Evolutionary conservation across 35 echinoderm and acorn worm genomes (phyloP).

Genomic region (Diadema setosum): DNA sequence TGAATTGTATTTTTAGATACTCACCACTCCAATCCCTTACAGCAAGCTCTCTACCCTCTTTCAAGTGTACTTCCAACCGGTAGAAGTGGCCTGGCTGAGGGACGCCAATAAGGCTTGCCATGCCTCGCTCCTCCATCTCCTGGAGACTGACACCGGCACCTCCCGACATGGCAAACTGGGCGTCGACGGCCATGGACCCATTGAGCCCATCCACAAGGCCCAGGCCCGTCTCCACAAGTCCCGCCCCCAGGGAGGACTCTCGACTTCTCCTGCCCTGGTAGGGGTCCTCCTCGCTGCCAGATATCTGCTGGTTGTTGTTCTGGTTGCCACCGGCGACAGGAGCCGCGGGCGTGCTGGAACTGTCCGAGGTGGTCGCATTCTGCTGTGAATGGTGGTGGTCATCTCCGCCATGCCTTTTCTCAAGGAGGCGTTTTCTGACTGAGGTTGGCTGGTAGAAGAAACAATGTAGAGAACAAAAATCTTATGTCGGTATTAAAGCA

Average conservation of each 20-base stretch:
- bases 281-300: not conserved
- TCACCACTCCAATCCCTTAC: conserved; percentile 94
- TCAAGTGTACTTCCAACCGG: conserved; percentile 79
- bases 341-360: not conserved
- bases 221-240: not conserved
- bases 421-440: conserved; percentile 53
- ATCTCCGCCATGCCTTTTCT: conserved; percentile 30
- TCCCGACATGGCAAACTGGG: not conserved
- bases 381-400: not conserved
- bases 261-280: not conserved
- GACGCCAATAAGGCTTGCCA: not conserved
- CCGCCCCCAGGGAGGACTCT: not conserved
- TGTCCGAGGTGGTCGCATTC: conserved; percentile 14
- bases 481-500: too few species aligned
- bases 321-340: too few species aligned
- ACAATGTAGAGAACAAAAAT: too few species aligned
- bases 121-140: conserved; percentile 10
- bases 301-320: not conserved
- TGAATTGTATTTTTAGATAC: too few species aligned
- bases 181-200: not conserved
- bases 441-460: conserved; percentile 50
- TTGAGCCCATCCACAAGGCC: not conserved
- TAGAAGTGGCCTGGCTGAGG: conserved; percentile 52
- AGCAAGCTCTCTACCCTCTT: conserved; percentile 84
- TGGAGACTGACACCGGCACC: not conserved